Conservation (phyloP, 2,888 invertebrate genomes). For the Mythimna vitellina region DNA sequence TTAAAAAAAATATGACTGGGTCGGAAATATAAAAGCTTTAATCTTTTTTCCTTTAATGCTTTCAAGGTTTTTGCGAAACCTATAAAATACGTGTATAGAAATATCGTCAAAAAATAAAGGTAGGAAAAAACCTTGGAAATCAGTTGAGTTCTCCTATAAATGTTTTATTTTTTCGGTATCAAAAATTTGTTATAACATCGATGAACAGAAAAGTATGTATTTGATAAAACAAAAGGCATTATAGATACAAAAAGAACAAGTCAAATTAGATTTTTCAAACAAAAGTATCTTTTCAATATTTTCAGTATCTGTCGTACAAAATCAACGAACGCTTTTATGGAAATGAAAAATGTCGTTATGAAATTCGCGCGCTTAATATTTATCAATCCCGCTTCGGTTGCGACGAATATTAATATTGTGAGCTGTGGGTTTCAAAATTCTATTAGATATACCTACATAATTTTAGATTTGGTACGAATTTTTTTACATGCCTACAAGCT, state of each 20-base stretch:
- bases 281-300: conserved; percentile 11
- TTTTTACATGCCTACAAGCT: background rate
- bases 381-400: conserved; percentile 28
- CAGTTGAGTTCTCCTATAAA: no score
- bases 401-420: conserved; percentile 31
- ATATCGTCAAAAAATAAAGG: background rate
- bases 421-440: conserved; percentile 4
- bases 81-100: background rate
- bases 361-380: conserved; percentile 31
- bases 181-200: background rate
- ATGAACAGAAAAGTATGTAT: background rate
- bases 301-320: conserved; percentile 6
- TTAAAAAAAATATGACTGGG: conserved; percentile 8
- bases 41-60: conserved; percentile 16
- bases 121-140: background rate
- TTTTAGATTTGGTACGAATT: conserved; percentile 10
- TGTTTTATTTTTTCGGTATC: background rate
- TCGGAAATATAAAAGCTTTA: conserved; percentile 16
- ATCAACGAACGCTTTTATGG: conserved; percentile 40
- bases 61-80: conserved; percentile 14
- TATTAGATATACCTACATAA: background rate
- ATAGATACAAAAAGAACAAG: background rate
- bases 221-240: background rate
- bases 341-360: conserved; percentile 61
- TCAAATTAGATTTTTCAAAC: conserved; percentile 8